Conservation (phyloP, 2,888 invertebrate species). For the Chamaedrilus cognettii region DNA sequence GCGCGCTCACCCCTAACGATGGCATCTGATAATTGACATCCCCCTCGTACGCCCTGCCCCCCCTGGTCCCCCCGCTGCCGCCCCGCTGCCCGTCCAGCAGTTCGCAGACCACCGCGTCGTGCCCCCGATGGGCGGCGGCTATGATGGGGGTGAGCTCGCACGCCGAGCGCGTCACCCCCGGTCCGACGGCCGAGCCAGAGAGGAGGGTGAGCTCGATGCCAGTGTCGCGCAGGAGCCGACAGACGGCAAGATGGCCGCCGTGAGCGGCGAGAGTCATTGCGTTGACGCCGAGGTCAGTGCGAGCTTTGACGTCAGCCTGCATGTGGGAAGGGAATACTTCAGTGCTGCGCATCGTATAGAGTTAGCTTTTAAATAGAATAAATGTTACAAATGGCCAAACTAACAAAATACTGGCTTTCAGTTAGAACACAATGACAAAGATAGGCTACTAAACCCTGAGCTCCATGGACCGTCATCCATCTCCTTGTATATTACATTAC, state of each 20-base stretch:
- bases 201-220: no score
- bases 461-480: no score
- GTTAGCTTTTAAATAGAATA: no score
- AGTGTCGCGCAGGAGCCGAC: constrained; percentile 47
- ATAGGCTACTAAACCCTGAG: no score
- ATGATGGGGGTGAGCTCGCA: constrained; percentile 57
- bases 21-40: constrained; percentile 56
- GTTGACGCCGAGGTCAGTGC: constrained; percentile 53
- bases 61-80: not conserved
- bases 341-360: no score
- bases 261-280: constrained; percentile 56
- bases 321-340: no score
- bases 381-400: no score
- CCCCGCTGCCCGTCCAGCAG: constrained; percentile 44
- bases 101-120: constrained; percentile 55
- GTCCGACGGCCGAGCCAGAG: constrained; percentile 40
- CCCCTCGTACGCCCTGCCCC: not conserved
- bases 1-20: constrained; percentile 53
- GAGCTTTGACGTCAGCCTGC: constrained; percentile 28
- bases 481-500: no score
- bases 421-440: no score
- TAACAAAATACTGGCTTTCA: no score
- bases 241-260: constrained; percentile 56
- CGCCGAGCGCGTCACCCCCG: constrained; percentile 40
- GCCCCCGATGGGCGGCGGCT: constrained; percentile 57